Percentiles rank a stretch among this genome's conserved stretches.
phyloP scores from a whole-genome alignment of 2,888 invertebrate genomes.

The Dolichomitus sp. region DNA sequence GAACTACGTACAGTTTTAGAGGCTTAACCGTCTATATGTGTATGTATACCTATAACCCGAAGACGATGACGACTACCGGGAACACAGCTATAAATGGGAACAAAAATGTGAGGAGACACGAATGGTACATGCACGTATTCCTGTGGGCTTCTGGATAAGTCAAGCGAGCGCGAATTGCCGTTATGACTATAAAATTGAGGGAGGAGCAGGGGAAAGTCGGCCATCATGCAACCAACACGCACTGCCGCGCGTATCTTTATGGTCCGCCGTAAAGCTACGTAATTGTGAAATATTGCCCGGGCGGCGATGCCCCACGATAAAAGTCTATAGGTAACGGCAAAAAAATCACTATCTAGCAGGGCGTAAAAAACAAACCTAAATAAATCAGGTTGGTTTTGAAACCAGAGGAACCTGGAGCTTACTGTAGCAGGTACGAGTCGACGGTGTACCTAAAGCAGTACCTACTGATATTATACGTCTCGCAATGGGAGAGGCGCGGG shows the following conservation, averaged over 20 bases:
- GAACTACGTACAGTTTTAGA: conserved; percentile 3
- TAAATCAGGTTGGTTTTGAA: conserved; percentile 77
- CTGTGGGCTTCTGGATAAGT: conserved; percentile 48
- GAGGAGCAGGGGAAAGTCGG: conserved; percentile 68
- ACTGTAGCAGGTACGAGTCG: conserved; percentile 19
- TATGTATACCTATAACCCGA: background rate
- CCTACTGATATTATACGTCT: conserved; percentile 13
- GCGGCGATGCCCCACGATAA: conserved; percentile 76
- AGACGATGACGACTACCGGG: conserved; percentile 5
- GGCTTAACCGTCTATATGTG: background rate
- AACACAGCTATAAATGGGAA: background rate
- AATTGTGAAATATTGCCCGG: conserved; percentile 83
- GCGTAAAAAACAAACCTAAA: conserved; percentile 71
- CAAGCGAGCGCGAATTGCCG: conserved; percentile 62
- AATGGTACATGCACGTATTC: conserved; percentile 7
- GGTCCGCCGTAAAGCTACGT: conserved; percentile 81
- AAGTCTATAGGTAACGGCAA: conserved; percentile 67
- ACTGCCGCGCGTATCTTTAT: conserved; percentile 81
- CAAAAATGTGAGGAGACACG: conserved; percentile 18
- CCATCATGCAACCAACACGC: conserved; percentile 82
- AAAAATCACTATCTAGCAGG: conserved; percentile 74
- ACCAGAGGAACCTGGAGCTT: conserved; percentile 50
- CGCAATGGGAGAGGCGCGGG: background rate
- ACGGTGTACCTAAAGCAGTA: conserved; percentile 11
- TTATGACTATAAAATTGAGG: conserved; percentile 77